These are phyloP conservation scores for Osmoderma eremita DNA, from an alignment of 2,888 invertebrate genomes.

Conservation along the genomic window DNA sequence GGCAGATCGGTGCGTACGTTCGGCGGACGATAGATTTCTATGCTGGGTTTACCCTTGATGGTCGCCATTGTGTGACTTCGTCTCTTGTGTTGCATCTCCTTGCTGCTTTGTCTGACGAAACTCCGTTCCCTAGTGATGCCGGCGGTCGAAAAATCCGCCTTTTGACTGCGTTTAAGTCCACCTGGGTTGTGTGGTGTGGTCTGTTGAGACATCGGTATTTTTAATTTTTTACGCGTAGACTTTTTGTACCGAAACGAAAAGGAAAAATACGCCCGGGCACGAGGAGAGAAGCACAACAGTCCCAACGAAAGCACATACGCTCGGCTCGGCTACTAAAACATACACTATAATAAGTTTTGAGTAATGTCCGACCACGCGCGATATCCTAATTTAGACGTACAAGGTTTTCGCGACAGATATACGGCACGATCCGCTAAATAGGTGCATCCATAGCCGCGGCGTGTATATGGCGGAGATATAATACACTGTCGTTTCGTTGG, in stretches of 20 bases:
- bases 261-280: slow-evolving; percentile 18
- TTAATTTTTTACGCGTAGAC: slow-evolving; percentile 33
- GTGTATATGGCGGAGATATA: too few species aligned
- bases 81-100: slow-evolving; percentile 67
- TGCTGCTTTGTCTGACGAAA: slow-evolving; percentile 71
- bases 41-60: slow-evolving; percentile 79
- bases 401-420: slow-evolving; percentile 51
- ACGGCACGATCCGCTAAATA: slow-evolving; percentile 27
- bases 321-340: slow-evolving; percentile 26
- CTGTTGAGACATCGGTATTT: slow-evolving; percentile 40
- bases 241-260: slow-evolving; percentile 27
- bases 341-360: slow-evolving; percentile 51
- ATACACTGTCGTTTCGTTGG: neutral
- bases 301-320: slow-evolving; percentile 26
- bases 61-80: slow-evolving; percentile 77
- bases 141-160: slow-evolving; percentile 65
- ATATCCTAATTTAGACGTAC: slow-evolving; percentile 58
- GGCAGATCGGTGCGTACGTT: slow-evolving; percentile 64
- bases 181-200: slow-evolving; percentile 24
- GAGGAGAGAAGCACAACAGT: slow-evolving; percentile 36
- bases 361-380: slow-evolving; percentile 58
- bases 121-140: slow-evolving; percentile 74
- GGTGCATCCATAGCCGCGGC: slow-evolving; percentile 32
- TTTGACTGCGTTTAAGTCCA: slow-evolving; percentile 58
- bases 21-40: slow-evolving; percentile 91